These are phyloP conservation scores for Deilephila porcellus DNA, from an alignment of 2,888 invertebrate species.

Conservation along the genomic window DNA sequence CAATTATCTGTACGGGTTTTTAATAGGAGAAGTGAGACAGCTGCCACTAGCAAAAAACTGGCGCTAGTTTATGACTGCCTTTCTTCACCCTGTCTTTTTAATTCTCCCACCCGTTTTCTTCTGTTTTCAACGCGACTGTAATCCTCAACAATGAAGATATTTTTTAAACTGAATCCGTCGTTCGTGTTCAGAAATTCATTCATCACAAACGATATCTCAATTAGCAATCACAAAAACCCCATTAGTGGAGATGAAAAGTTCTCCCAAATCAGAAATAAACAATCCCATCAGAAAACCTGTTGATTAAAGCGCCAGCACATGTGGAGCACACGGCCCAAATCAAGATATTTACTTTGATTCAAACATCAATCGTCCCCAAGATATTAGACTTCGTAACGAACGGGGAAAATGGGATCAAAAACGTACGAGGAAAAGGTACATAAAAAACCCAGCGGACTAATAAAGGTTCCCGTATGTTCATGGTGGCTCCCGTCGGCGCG, in stretches of 20 bases:
- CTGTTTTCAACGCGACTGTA: no score
- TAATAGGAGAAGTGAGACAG: no score
- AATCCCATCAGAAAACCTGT: not conserved
- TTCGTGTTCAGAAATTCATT: no score
- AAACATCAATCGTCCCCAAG: slow-evolving; percentile 14
- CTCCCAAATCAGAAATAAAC: not conserved
- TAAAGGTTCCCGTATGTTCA: slow-evolving; percentile 18
- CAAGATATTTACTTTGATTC: slow-evolving; percentile 23
- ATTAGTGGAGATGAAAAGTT: not conserved
- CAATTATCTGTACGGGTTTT: no score
- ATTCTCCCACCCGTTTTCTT: no score
- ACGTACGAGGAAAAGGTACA: slow-evolving; percentile 20
- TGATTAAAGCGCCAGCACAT: slow-evolving; percentile 6
- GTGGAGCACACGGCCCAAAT: not conserved
- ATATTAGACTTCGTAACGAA: slow-evolving; percentile 20
- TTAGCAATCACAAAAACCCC: no score
- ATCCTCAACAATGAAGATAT: no score
- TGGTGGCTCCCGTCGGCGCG: not conserved
- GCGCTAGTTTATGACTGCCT: no score
- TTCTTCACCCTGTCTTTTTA: no score
- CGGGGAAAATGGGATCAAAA: slow-evolving; percentile 22
- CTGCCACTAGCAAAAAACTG: no score
- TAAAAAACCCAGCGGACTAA: slow-evolving; percentile 14
- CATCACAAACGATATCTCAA: no score
- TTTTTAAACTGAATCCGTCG: no score